Conservation (phyloP, 2,113 vertebrate species). For the Oplegnathus fasciatus region DNA sequence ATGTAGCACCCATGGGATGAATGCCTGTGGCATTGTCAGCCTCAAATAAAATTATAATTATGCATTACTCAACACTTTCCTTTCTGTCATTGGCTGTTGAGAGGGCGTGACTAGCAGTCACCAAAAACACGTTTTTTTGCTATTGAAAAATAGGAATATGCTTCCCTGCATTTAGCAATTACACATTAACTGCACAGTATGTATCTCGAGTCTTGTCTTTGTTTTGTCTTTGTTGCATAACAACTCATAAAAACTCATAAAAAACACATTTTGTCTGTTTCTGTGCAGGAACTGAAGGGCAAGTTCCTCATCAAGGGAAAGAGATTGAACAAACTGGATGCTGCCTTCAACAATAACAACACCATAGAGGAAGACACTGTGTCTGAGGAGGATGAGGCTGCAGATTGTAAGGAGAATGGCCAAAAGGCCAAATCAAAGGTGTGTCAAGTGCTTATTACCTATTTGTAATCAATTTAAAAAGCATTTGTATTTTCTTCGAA, state of each 20-base stretch:
- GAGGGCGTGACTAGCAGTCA: not conserved
- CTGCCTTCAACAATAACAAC: conserved; percentile 76
- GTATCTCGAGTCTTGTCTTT: not conserved
- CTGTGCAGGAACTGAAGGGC: conserved; percentile 90
- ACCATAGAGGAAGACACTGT: conserved; percentile 87
- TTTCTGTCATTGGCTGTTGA: conserved; percentile 19
- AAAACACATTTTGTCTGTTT: conserved; percentile 21
- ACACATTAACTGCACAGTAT: not conserved
- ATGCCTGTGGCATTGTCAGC: conserved; percentile 23
- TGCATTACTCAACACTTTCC: conserved; percentile 26
- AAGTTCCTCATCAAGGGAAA: conserved; percentile 95
- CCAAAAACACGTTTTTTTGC: not conserved
- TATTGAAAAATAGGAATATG: not conserved
- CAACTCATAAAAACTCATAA: not conserved
- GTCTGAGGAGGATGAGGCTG: conserved; percentile 96
- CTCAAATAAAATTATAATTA: conserved; percentile 37
- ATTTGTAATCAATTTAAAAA: accelerated
- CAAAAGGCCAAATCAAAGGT: conserved; percentile 81
- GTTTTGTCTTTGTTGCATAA: too few species aligned
- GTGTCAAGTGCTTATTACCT: not conserved
- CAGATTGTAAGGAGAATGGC: conserved; percentile 86
- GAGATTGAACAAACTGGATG: conserved; percentile 89
- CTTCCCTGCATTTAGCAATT: not conserved
- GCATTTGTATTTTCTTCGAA: too few species aligned
- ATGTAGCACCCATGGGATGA: conserved; percentile 7